These are phyloP conservation scores for Furcifer pardalis DNA, from an alignment of 2,797 vertebrate species.

Conservation along the genomic window DNA sequence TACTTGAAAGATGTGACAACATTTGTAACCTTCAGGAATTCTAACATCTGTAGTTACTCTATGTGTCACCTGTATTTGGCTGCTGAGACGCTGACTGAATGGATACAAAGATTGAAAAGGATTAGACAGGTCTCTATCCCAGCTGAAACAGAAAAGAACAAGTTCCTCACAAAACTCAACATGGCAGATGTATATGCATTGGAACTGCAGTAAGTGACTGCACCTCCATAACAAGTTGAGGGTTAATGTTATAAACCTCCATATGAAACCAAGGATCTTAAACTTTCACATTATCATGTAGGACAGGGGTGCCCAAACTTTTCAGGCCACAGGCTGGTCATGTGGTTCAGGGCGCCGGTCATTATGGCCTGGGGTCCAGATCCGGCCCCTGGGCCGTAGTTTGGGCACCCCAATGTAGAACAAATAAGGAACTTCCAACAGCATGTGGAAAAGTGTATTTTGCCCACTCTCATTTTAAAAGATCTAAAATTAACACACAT, in stretches of 20 bases:
- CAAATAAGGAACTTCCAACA: too few relatives aligned
- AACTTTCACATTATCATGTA: background rate
- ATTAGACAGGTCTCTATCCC: conserved; percentile 35
- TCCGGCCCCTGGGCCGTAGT: too few relatives aligned
- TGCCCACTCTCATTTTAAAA: too few relatives aligned
- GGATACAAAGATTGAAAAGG: conserved; percentile 15
- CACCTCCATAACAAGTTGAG: background rate
- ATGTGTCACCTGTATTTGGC: background rate
- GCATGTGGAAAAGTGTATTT: too few relatives aligned
- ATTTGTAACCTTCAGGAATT: conserved; percentile 23
- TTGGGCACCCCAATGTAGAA: too few relatives aligned
- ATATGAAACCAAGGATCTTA: background rate
- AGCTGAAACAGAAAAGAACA: background rate
- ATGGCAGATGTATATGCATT: background rate
- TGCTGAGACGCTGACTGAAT: conserved; percentile 25
- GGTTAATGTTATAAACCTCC: background rate
- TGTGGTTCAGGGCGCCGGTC: too few relatives aligned
- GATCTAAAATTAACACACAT: background rate
- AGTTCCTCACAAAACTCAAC: background rate
- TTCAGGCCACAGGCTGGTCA: too few relatives aligned
- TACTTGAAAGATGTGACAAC: conserved; percentile 23
- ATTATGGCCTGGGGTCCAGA: too few relatives aligned
- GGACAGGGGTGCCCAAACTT: too few relatives aligned
- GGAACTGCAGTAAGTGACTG: background rate
- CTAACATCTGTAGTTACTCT: conserved; percentile 20